Evolutionary conservation across 2,113 vertebrate genomes (phyloP).

Genomic region (Coptodon bakossiorum): DNA sequence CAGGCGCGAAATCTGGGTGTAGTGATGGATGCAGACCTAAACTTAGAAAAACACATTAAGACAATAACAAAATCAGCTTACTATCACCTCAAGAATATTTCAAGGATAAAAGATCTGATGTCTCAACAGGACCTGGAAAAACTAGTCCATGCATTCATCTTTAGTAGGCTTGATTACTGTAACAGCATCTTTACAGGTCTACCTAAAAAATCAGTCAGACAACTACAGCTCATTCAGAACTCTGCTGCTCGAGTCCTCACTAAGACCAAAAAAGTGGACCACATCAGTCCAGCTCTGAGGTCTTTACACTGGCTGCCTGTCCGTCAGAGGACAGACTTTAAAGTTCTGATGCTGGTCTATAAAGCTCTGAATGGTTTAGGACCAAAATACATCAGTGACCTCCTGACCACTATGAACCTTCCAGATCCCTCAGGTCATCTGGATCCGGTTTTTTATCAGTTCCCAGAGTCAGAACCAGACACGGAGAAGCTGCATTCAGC

Average conservation of each 20-base stretch:
- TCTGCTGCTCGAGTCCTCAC: background rate
- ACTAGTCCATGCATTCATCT: too few relatives aligned
- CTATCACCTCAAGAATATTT: too few relatives aligned
- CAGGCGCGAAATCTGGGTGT: too few relatives aligned
- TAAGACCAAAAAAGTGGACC: background rate
- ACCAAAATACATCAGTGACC: background rate
- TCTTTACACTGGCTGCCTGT: background rate
- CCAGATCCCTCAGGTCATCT: rapidly evolving
- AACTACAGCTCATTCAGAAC: rapidly evolving
- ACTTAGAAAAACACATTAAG: too few relatives aligned
- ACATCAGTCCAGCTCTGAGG: background rate
- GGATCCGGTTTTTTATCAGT: background rate
- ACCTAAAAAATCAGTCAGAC: too few relatives aligned
- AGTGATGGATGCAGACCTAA: too few relatives aligned
- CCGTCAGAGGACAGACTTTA: background rate
- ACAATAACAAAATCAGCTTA: too few relatives aligned
- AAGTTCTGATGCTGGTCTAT: background rate
- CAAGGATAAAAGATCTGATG: too few relatives aligned
- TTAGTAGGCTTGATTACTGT: too few relatives aligned
- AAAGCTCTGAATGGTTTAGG: background rate
- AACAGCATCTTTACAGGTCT: too few relatives aligned
- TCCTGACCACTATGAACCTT: background rate
- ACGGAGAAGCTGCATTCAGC: rapidly evolving
- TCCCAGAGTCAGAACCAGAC: background rate
- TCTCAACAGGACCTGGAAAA: too few relatives aligned